These are phyloP conservation scores for Galbula dea DNA, from an alignment of 2,113 vertebrate genomes.

Conservation along the genomic window DNA sequence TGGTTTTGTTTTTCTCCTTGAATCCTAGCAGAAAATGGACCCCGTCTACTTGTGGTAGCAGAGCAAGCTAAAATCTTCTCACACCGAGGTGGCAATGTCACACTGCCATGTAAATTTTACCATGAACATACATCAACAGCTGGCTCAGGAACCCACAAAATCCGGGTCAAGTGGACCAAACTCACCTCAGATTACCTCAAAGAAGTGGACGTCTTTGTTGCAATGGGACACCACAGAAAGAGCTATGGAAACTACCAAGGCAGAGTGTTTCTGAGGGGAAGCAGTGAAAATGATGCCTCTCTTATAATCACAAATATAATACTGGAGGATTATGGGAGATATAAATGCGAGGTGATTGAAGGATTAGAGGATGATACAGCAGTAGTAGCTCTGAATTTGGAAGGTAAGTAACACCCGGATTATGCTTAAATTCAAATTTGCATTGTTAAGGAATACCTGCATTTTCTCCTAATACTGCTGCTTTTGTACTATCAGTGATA, in stretches of 20 bases:
- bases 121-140: conserved; percentile 57
- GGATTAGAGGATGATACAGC: conserved; percentile 81
- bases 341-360: conserved; percentile 88
- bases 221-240: conserved; percentile 88
- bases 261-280: conserved; percentile 76
- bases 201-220: conserved; percentile 84
- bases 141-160: conserved; percentile 72
- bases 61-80: conserved; percentile 83
- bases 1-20: neutral
- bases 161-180: conserved; percentile 92
- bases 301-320: conserved; percentile 79
- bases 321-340: conserved; percentile 84
- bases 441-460: accelerated
- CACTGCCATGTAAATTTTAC: conserved; percentile 84
- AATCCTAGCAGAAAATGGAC: conserved; percentile 78
- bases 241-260: conserved; percentile 80
- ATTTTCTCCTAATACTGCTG: neutral
- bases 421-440: neutral
- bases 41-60: conserved; percentile 82
- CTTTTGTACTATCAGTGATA: neutral
- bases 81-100: conserved; percentile 81
- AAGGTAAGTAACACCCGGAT: conserved; percentile 62
- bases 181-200: conserved; percentile 80
- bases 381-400: conserved; percentile 80
- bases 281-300: conserved; percentile 80